Base-by-base conservation (phyloP, 2,797 vertebrate species). In the Leptodactylus fallax region DNA sequence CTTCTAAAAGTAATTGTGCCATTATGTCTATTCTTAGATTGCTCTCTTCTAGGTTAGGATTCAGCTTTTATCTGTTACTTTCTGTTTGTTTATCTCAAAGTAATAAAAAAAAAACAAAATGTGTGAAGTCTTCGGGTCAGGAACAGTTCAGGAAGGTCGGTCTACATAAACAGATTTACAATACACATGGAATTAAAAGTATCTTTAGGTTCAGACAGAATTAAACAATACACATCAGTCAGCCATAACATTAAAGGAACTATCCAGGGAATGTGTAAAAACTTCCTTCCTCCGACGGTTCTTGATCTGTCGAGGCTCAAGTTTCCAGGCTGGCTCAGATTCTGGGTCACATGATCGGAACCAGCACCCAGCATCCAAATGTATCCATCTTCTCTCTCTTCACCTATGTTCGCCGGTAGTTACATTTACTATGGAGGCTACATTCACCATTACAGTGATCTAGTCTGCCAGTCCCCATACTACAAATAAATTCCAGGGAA, bases 21-120 rank as follows among this genome's bases (percentile, higher is more conserved):
- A 61, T 76, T 77, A 85, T 77, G 53, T 76, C 83, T 85, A 61
- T 77, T 77, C 83, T 63, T 77, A 53, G 53, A 61, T 61, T 85
- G 55, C 36, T 16, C 21, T 85, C 60, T 60, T 16, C 67, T 71
- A 61, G 47, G 55, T 51, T 77, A 63, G 56, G 23, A 77, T 49
- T 47, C 45, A 25, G 58, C 36, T 81, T 81, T 81, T 63, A 21
- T 45, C 17, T 77, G 19, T 16, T 77, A 74, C 47, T 77, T 74
- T 61, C 45, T 63, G 56, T 63, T 85, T 85, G 56, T 77, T 77
- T 63, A 49, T 63, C n/a, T 49, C 13, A 23, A 85, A 81, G 21
- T 45, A 7, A 63, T 13, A 63, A 45, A 56, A 79, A 69, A 69
- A 16, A n/a, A 47, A 47, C 19, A 12, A 13, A 77, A 53, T 23